Evolutionary conservation across 2,888 invertebrate genomes (phyloP), one percentile per base, ranked within the genome.

Genomic region (Rhagonycha fulva): DNA sequence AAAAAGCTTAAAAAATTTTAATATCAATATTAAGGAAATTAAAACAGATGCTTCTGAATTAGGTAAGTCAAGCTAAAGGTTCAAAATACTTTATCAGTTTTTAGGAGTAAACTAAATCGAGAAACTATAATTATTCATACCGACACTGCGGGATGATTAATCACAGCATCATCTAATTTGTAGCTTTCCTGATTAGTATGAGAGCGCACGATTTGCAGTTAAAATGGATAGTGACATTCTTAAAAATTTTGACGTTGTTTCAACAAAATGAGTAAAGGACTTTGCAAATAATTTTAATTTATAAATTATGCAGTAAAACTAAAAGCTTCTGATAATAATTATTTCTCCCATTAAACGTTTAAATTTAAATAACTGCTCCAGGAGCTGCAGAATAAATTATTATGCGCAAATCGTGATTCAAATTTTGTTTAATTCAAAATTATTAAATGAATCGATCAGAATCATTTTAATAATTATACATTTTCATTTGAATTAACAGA

Each of bases 111-210:
- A 62, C 69, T 23, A 26, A 66, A 24, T 74, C 74, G 69, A 61
- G 69, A 14, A 70, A 69, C 68, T 68, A 70, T 70, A 74, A 69
- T 74, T 66, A 66, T 24, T 74, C 74, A 74, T 74, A 63, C 60
- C 68, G 69, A 69, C 74, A 74, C 62, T 66, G 63, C 19, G 26
- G 67, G 75, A 78, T 75, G 77, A 80, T 80, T 80, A 80, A 80
- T 80, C 78, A 74, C 74, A 68, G 66, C 70, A 77, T 71, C 78
- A 77, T 76, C 78, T 80, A 78, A 79, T 79, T 80, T 72, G 78
- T 69, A 72, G 63, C 78, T 79, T 78, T 72, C 75, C 75, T 79
- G 77, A 60, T 79, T 75, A 69, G 68, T 74, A 74, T 66, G 60
- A 62, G 69, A 74, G 32, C 26, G 74, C 74, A 66, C 60, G 63